Conservation (phyloP, 2,113 vertebrate genomes). For the Colaptes auratus region DNA sequence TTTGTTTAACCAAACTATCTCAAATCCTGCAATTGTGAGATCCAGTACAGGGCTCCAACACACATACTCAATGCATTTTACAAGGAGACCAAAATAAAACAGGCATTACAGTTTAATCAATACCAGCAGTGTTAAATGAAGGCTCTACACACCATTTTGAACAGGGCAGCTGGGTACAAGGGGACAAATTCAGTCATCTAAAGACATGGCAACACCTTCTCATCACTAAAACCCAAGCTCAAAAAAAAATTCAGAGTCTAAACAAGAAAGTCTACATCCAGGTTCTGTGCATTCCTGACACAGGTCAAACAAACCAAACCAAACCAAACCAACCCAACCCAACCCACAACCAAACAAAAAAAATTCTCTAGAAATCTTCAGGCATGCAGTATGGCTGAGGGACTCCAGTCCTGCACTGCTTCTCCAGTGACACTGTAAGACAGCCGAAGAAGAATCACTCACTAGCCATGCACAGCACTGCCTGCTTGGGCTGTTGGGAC, state of each 20-base stretch:
- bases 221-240: not conserved
- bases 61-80: not conserved
- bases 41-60: not conserved
- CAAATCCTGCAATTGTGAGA: constrained; percentile 37
- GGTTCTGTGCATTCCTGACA: not conserved
- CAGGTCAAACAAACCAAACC: not conserved
- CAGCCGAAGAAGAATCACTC: not conserved
- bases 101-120: not conserved
- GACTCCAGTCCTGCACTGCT: not conserved
- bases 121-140: not conserved
- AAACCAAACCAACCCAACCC: not conserved
- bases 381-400: not conserved
- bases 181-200: not conserved
- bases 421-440: not conserved
- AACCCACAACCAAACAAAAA: no score
- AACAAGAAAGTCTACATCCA: not conserved
- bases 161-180: not conserved
- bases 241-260: not conserved
- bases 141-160: not conserved
- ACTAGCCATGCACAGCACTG: not conserved
- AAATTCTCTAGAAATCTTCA: not conserved
- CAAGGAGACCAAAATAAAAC: not conserved
- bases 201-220: not conserved
- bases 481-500: not conserved
- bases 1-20: constrained; percentile 4